phyloP scores from a whole-genome alignment of 2,888 invertebrate genomes.

The Andrena marginata region DNA sequence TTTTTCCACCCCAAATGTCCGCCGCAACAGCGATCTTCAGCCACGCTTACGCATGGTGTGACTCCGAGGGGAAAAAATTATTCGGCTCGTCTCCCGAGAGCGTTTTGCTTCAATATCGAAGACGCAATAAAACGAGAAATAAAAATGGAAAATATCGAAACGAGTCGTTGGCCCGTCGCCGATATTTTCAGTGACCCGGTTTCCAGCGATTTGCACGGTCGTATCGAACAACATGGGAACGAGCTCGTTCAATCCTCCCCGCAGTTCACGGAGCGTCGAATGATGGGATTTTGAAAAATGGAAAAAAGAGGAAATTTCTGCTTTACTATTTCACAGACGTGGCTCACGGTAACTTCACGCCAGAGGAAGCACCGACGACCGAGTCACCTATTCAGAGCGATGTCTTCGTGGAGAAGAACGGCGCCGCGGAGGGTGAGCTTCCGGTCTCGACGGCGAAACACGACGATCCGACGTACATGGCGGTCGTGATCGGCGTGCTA shows the following conservation, averaged over 20 bases:
- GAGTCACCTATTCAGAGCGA: conserved; percentile 86
- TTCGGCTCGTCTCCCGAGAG: not conserved
- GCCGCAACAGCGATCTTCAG: conserved; percentile 12
- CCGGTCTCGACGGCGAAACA: conserved; percentile 89
- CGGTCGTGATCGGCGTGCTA: conserved; percentile 92
- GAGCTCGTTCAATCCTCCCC: conserved; percentile 28
- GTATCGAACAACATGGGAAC: conserved; percentile 4
- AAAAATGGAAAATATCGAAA: conserved; percentile 2
- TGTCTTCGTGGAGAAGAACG: conserved; percentile 85
- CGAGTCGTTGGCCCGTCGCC: not conserved
- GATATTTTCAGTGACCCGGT: conserved; percentile 23
- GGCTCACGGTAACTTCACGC: conserved; percentile 91
- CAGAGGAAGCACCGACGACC: conserved; percentile 88
- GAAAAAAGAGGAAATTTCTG: conserved; percentile 19
- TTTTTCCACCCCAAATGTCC: conserved; percentile 49
- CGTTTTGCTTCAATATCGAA: conserved; percentile 10
- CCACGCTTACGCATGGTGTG: conserved; percentile 2
- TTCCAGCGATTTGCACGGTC: conserved; percentile 6
- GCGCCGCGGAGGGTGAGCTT: conserved; percentile 85
- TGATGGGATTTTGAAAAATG: not conserved
- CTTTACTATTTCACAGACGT: conserved; percentile 84
- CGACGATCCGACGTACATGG: conserved; percentile 91
- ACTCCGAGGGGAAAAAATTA: conserved; percentile 18
- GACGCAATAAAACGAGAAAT: not conserved
- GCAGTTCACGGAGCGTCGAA: not conserved